Percentiles rank a stretch among this genome's conserved stretches.
Conservation (phyloP, 2,797 vertebrate species). For the Thalassophryne amazonica region DNA sequence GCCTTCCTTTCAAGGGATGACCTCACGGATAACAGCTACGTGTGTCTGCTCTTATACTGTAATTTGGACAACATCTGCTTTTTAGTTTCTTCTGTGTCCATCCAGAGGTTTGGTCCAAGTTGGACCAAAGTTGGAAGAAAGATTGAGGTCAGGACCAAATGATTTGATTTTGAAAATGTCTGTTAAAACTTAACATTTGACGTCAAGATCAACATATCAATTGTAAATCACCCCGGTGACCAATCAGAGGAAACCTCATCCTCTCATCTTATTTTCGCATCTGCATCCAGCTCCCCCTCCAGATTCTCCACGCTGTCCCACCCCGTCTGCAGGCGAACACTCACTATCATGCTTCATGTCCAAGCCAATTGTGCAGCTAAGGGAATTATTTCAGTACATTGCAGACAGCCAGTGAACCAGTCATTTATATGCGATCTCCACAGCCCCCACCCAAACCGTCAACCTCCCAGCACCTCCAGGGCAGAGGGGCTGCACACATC, state of each 20-base stretch:
- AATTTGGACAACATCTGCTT: too few species aligned
- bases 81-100: too few species aligned
- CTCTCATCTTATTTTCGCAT: conserved; percentile 40
- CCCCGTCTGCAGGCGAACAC: conserved; percentile 42
- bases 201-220: too few species aligned
- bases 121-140: too few species aligned
- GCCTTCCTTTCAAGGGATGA: too few species aligned
- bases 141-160: too few species aligned
- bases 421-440: conserved; percentile 47
- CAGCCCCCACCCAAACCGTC: conserved; percentile 10
- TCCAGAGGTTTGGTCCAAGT: too few species aligned
- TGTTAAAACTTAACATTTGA: too few species aligned
- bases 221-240: too few species aligned
- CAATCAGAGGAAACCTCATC: conserved; percentile 6
- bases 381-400: conserved; percentile 75
- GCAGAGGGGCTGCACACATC: conserved; percentile 49
- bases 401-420: conserved; percentile 73
- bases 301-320: neutral
- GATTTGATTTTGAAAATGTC: too few species aligned
- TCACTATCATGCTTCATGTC: conserved; percentile 60
- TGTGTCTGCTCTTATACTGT: too few species aligned
- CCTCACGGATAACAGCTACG: too few species aligned
- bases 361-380: conserved; percentile 80
- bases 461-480: conserved; percentile 46
- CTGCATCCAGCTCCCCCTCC: conserved; percentile 5